phyloP scores from a whole-genome alignment of 1,140 invertebrate species.

The Cyclargus thomasi region DNA sequence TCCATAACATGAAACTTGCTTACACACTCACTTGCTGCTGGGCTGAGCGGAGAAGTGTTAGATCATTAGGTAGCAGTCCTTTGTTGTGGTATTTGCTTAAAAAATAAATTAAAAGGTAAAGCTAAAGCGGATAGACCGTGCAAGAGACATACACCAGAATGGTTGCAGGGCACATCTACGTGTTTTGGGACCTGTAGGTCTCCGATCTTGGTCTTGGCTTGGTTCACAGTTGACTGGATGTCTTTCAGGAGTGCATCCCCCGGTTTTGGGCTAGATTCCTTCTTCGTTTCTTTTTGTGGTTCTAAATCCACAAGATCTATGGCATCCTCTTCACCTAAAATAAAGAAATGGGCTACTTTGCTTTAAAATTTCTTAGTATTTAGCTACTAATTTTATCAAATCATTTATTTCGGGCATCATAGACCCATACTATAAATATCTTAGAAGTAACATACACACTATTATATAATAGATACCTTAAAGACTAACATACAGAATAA shows the following conservation, averaged over 20 bases:
- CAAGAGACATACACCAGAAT: conserved; percentile 61
- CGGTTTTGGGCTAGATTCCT: conserved; percentile 54
- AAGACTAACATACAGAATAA: too few relatives aligned
- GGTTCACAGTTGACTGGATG: conserved; percentile 74
- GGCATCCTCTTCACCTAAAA: conserved; percentile 65
- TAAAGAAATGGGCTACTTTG: too few relatives aligned
- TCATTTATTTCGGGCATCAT: too few relatives aligned
- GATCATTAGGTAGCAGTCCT: too few relatives aligned
- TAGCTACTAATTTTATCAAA: too few relatives aligned
- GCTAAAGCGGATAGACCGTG: conserved; percentile 55
- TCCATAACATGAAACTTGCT: not conserved
- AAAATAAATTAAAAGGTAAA: conserved; percentile 15
- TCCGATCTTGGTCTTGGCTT: conserved; percentile 77
- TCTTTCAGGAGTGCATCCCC: conserved; percentile 62
- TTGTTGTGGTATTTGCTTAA: not conserved
- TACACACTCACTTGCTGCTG: not conserved
- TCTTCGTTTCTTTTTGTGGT: conserved; percentile 37
- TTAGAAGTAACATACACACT: too few relatives aligned
- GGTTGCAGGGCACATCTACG: conserved; percentile 52
- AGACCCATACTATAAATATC: too few relatives aligned
- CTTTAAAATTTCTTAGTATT: too few relatives aligned
- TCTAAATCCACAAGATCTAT: conserved; percentile 56
- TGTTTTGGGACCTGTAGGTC: conserved; percentile 75
- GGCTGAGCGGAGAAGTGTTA: not conserved
- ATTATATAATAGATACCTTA: too few relatives aligned